Base-by-base conservation (phyloP, 2,113 vertebrate species). In the Carassius auratus region DNA sequence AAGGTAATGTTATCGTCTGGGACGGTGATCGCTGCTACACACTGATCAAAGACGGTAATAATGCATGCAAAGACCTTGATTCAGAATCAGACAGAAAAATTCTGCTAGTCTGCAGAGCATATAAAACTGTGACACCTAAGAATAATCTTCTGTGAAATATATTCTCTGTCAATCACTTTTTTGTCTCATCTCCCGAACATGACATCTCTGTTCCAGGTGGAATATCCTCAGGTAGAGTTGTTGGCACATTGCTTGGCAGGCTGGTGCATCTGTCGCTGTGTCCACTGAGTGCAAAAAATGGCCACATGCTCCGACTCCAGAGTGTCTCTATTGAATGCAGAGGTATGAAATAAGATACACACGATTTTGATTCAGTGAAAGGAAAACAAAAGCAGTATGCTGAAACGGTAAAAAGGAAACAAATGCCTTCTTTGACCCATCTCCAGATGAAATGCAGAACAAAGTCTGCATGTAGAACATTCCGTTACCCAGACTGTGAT, bases 1-100 rank as follows among this genome's bases (percentile, higher is more conserved):
- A 19, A 55, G 97, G 97, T 52, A 89, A 81, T 38, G 86, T 97
- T 14, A 94, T 97, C 9, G 81, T 95, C 42, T 98, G 98, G 97
- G 90, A 95, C 85, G 86, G 98, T 84, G 92, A 94, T 1, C 85
- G 90, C 14, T 97, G 96, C 81, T 89, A 85, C 19, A 88, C 82
- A 86, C 93, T 90, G 80, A 86, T 80, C 10, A 86, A 89, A 71
- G 86, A 94, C 89, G 96, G 97, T 98, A 89, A 89, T 55, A 55
- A 76, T 9, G 13, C 3, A 4, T 50, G 8, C 19, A 48, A 48
- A 75, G 50, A 17, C 13, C 14, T 76, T 17, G 33, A 45, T 74
- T 74, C 23, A 76, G 52, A 55, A 76, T 48, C 4, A 48, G 4
- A 45, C 21, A 7, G 0, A 48, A 74, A 45, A 23, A 74, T 21